Base-by-base conservation (phyloP, 2,888 invertebrate genomes). In the Pristionchus mayeri region DNA sequence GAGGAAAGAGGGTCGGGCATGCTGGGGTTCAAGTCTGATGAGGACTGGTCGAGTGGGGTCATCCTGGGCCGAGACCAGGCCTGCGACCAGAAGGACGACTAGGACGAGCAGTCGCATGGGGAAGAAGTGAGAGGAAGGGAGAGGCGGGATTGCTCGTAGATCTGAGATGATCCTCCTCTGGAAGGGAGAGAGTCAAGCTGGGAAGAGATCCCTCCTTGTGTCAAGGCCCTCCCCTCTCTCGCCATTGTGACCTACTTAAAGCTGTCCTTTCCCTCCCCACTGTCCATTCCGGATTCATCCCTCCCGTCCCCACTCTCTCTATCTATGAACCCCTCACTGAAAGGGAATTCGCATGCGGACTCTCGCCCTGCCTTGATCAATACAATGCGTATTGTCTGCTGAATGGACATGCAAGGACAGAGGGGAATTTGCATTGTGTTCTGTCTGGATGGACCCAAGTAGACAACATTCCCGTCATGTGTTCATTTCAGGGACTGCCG, bases 11-110 rank as follows among this genome's bases (percentile, higher is more conserved):
- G 88, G 88, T 79, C 88, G 48, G 9, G 75, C 81, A 16, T 71
- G 86, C 63, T 85, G 87, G 16, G 88, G 88, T 16, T 87, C 85
- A 13, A 90, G 86, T 18, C 86, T 86, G 50, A 90, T 89, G 52
- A 90, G 86, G 13, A 90, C 88, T 9, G 90, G 89, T 34, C 84
- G 81, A 50, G 85, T 84, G 40, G 88, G 84, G 71, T 90, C 90
- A 24, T 85, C 86, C 67, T 86, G 88, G 71, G 84, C 87, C 60
- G 86, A 86, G 21, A 78, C 67, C 63, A 71, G 40, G 24, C 86
- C 87, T 60, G 86, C 52, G 54, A 85, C 88, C 83, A 60, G 44
- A 60, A 40, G 84, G 21, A 78, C 57, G 67, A 80, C 30, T n/a
- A 84, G 63, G 11, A 21, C n/a, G 60, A 34, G 13, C n/a, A 71